Conservation (phyloP, 1,140 invertebrate species). For the Bombus pascuorum region DNA sequence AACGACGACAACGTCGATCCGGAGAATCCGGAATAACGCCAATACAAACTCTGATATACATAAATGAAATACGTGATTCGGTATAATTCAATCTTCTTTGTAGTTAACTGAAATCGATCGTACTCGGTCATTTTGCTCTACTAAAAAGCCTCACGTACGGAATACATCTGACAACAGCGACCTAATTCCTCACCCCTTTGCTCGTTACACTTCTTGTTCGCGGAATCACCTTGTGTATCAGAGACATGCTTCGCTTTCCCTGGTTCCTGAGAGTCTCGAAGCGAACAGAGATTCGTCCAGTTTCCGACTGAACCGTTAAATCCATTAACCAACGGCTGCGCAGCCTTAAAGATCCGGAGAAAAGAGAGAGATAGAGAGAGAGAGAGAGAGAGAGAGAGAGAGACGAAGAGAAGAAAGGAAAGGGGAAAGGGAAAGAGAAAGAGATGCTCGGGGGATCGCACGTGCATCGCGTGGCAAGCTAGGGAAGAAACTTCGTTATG, state of each 20-base stretch:
- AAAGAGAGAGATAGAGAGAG: neutral
- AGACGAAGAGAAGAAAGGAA: neutral
- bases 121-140: neutral
- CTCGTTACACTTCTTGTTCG: neutral
- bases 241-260: conserved; percentile 56
- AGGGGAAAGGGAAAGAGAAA: neutral
- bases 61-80: neutral
- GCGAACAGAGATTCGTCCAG: conserved; percentile 43
- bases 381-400: too few relatives aligned
- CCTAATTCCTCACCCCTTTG: neutral
- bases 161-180: neutral
- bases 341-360: neutral
- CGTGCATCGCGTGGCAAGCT: conserved; percentile 62
- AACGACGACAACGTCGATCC: too few relatives aligned
- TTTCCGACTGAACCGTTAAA: conserved; percentile 61
- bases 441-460: conserved; percentile 51
- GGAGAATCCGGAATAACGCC: too few relatives aligned
- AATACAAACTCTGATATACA: too few relatives aligned
- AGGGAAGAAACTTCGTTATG: conserved; percentile 64
- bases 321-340: conserved; percentile 54
- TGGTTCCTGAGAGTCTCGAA: conserved; percentile 26
- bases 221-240: conserved; percentile 43
- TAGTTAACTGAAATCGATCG: too few relatives aligned
- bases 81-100: neutral
- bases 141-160: neutral